A percentile compares a stretch with the other conserved stretches of the same genome.
These are phyloP conservation scores for Mus musculus DNA, from an alignment of 2,113 vertebrate species.

Conservation along the genomic window DNA sequence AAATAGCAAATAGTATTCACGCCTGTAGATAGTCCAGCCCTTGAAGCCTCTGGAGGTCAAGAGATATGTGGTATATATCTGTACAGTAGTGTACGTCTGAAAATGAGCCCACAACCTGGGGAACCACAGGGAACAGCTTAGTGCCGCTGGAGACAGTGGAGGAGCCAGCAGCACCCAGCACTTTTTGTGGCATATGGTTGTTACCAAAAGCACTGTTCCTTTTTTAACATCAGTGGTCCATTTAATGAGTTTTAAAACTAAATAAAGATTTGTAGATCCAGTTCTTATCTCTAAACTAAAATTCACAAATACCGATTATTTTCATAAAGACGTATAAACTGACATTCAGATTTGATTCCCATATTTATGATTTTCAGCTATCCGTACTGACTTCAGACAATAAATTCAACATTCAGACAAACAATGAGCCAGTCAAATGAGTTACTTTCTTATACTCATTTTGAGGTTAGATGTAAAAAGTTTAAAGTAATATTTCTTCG, in stretches of 20 bases:
- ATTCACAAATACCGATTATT: not conserved
- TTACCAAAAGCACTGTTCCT: not conserved
- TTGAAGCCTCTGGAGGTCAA: not conserved
- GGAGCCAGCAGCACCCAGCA: not conserved
- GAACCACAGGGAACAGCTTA: not conserved
- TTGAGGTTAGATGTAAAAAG: not conserved
- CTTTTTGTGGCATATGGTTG: not conserved
- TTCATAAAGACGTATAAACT: not conserved
- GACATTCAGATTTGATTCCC: not conserved
- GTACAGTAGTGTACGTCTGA: not conserved
- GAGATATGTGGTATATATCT: not conserved
- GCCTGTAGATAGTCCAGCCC: not conserved
- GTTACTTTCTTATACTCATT: not conserved
- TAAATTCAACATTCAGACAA: not conserved
- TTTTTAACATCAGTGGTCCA: not conserved
- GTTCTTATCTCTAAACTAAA: not conserved
- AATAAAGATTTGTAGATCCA: not conserved
- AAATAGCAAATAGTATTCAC: not conserved
- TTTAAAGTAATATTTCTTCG: not conserved
- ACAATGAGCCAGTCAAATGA: not conserved
- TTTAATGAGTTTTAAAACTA: not conserved
- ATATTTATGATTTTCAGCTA: not conserved
- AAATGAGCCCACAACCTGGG: not conserved
- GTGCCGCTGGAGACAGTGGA: not conserved
- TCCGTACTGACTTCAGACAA: not conserved